Evolutionary conservation across 2,888 invertebrate species (phyloP).

Genomic region (Thereva unica): DNA sequence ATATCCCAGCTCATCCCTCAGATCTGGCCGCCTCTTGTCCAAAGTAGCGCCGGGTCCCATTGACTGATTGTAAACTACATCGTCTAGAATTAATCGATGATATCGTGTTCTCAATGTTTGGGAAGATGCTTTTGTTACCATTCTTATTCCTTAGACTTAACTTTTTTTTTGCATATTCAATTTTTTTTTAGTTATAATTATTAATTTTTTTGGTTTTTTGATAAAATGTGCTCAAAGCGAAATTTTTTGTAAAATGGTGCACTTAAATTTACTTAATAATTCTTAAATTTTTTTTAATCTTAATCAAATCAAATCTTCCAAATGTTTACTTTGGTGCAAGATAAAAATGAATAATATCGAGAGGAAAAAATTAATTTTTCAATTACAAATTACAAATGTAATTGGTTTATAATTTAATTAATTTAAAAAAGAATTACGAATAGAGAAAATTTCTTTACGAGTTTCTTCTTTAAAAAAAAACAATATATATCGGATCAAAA

Average conservation of each 20-base stretch:
- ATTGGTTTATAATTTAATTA: no score
- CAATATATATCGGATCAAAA: no score
- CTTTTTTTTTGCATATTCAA: conserved; percentile 35
- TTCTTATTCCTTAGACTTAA: conserved; percentile 40
- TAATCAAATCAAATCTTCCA: conserved; percentile 34
- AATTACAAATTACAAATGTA: no score
- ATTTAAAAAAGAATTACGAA: no score
- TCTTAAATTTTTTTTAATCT: conserved; percentile 15
- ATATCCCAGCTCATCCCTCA: conserved; percentile 88
- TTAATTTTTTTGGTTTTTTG: conserved; percentile 45
- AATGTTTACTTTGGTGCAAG: conserved; percentile 38
- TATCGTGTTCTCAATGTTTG: conserved; percentile 55
- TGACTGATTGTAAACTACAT: conserved; percentile 88
- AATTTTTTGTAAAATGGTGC: conserved; percentile 34
- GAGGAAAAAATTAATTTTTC: no score
- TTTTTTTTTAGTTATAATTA: conserved; percentile 34
- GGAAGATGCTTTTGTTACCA: conserved; percentile 59
- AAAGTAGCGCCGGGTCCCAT: conserved; percentile 73
- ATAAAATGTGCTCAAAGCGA: conserved; percentile 22
- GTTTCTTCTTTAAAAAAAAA: no score
- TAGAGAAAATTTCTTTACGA: no score
- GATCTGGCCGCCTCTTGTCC: conserved; percentile 80
- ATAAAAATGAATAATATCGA: conserved; percentile 4
- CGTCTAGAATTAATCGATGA: conserved; percentile 69
- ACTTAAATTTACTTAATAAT: conserved; percentile 33